Percentiles rank a stretch among this genome's conserved stretches.
These are phyloP conservation scores for Trissolcus brochymenae DNA, from an alignment of 2,888 invertebrate species.

Conservation along the genomic window DNA sequence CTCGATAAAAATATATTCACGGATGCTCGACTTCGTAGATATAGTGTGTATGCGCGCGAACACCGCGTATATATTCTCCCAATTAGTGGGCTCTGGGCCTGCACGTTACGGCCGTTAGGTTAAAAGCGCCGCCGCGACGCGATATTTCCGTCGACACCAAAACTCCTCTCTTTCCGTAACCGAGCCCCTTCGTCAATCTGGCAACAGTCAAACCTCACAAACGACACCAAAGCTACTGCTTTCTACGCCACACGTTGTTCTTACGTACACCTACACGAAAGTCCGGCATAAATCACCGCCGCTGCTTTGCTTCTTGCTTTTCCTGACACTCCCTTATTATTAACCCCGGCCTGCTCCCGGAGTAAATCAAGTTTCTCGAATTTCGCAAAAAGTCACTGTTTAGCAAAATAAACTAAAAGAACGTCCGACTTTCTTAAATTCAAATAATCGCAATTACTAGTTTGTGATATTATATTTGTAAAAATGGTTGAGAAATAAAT, in stretches of 20 bases:
- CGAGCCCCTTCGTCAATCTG: conserved; percentile 58
- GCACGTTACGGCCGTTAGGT: conserved; percentile 66
- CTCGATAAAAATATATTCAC: conserved; percentile 74
- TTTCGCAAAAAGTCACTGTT: conserved; percentile 23
- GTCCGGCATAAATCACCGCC: conserved; percentile 56
- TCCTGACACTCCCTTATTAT: conserved; percentile 50
- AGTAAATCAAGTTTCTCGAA: conserved; percentile 34
- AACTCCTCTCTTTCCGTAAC: conserved; percentile 58
- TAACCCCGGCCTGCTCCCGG: conserved; percentile 35
- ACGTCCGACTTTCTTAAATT: not conserved
- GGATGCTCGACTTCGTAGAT: conserved; percentile 62
- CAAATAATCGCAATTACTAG: too few relatives aligned
- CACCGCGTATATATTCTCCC: conserved; percentile 69
- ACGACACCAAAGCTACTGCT: conserved; percentile 54
- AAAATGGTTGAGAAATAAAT: too few relatives aligned
- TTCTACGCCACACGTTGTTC: conserved; percentile 37
- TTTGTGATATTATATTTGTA: too few relatives aligned
- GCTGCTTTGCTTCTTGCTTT: conserved; percentile 45
- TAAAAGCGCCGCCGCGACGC: conserved; percentile 70
- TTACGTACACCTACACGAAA: conserved; percentile 57
- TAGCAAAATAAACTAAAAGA: conserved; percentile 22
- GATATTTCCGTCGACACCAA: conserved; percentile 75
- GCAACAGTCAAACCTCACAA: conserved; percentile 57
- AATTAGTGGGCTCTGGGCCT: conserved; percentile 73
- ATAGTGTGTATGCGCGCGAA: conserved; percentile 56